phyloP scores from a whole-genome alignment of 2,797 vertebrate genomes.

The Calcarius lapponicus region DNA sequence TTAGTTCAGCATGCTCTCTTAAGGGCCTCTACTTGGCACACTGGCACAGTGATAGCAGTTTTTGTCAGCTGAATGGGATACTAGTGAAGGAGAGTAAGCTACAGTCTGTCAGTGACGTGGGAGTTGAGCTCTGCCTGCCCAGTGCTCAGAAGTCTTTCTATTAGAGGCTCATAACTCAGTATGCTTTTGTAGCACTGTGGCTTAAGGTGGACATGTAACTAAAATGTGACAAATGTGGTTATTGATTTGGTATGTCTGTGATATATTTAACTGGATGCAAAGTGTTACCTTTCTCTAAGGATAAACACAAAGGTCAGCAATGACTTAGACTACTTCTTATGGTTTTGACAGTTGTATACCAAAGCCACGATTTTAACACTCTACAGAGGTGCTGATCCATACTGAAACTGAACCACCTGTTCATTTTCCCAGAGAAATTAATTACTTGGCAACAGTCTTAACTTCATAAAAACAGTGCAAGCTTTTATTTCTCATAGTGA shows the following conservation, averaged over 20 bases:
- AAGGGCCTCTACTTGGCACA: not conserved
- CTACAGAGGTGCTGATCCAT: not conserved
- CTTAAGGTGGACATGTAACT: not conserved
- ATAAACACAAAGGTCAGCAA: not conserved
- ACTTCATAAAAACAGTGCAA: not conserved
- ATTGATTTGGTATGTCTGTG: not conserved
- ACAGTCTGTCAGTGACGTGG: not conserved
- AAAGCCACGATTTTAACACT: not conserved
- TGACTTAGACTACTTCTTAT: not conserved
- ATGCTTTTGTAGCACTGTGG: not conserved
- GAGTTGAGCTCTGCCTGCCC: not conserved
- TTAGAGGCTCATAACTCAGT: not conserved
- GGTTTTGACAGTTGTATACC: not conserved
- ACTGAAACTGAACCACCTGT: not conserved
- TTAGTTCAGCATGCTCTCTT: not conserved
- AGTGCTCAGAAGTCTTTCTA: not conserved
- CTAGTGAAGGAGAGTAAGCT: not conserved
- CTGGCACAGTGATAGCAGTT: not conserved
- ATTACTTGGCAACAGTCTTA: not conserved
- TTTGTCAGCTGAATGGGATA: not conserved
- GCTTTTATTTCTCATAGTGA: not conserved
- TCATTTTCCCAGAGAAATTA: not conserved
- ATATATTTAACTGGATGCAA: not conserved
- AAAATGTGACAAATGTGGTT: not conserved
- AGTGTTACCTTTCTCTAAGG: not conserved